A percentile compares a stretch with the other conserved stretches of the same genome.
phyloP scores from a whole-genome alignment of 92 coral and sea anemone species.

The Porites cylindrica region DNA sequence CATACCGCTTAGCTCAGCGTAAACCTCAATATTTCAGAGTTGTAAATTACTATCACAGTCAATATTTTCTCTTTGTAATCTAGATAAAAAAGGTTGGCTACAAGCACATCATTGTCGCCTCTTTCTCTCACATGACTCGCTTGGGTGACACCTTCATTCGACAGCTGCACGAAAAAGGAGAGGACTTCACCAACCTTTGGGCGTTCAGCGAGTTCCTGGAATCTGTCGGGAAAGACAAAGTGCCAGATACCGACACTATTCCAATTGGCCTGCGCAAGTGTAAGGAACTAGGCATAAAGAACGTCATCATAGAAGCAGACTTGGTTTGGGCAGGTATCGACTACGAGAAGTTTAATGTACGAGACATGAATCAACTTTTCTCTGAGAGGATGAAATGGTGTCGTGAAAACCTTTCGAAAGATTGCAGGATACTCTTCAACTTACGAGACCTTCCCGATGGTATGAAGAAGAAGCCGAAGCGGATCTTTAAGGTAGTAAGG shows the following conservation, averaged over 20 bases:
- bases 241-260: slow-evolving; percentile 58
- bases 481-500: slow-evolving; percentile 51
- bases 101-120: slow-evolving; percentile 82
- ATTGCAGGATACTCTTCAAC: slow-evolving; percentile 59
- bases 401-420: slow-evolving; percentile 64
- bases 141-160: slow-evolving; percentile 78
- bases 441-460: slow-evolving; percentile 75
- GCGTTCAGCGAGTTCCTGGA: slow-evolving; percentile 90
- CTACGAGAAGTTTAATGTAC: slow-evolving; percentile 73
- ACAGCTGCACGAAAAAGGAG: slow-evolving; percentile 73
- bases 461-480: slow-evolving; percentile 55
- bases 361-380: slow-evolving; percentile 62
- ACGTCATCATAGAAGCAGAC: slow-evolving; percentile 79
- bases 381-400: slow-evolving; percentile 69
- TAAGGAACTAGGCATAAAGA: slow-evolving; percentile 72
- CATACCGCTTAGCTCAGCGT: no score
- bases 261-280: slow-evolving; percentile 79
- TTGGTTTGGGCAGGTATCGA: slow-evolving; percentile 80
- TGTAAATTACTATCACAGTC: neutral
- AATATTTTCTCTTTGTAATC: neutral
- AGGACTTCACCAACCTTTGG: slow-evolving; percentile 68
- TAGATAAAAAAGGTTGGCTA: slow-evolving; percentile 68
- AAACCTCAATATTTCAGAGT: no score
- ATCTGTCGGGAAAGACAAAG: slow-evolving; percentile 59
- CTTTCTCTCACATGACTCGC: slow-evolving; percentile 91